phyloP scores from a whole-genome alignment of 2,797 vertebrate genomes.

The Antrozous pallidus region DNA sequence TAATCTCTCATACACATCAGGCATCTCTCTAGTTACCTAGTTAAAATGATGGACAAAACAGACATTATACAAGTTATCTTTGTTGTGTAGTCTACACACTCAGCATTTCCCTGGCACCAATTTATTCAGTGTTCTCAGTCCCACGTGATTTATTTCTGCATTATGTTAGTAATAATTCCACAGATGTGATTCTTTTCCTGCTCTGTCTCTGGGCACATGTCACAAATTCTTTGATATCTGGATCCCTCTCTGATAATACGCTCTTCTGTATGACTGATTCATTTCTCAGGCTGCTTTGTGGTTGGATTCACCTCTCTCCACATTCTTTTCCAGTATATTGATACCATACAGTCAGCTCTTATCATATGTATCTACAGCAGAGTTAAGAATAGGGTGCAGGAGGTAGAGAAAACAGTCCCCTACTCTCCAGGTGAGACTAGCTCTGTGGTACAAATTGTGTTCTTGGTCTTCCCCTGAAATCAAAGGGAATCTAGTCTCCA shows the following conservation, averaged over 20 bases:
- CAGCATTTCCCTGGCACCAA: not conserved
- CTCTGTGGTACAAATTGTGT: not conserved
- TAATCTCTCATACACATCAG: not conserved
- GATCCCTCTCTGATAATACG: not conserved
- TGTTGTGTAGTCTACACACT: not conserved
- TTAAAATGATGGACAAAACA: slow-evolving; percentile 1
- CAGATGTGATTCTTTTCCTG: not conserved
- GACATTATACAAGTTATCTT: not conserved
- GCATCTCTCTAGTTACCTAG: not conserved
- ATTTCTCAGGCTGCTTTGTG: not conserved
- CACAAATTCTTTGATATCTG: not conserved
- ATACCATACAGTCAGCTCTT: not conserved
- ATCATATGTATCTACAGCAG: not conserved
- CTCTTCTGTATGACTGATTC: not conserved
- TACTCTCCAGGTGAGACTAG: not conserved
- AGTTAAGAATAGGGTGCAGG: not conserved
- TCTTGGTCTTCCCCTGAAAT: not conserved
- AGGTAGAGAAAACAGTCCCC: not conserved
- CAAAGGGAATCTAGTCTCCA: not conserved
- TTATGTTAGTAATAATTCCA: not conserved
- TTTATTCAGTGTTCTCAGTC: not conserved
- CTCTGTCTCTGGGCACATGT: not conserved
- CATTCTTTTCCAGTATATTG: not conserved
- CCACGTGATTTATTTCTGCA: not conserved
- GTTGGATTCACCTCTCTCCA: not conserved